Percentiles rank a stretch among this genome's conserved stretches.
Conservation (phyloP, 2,113 vertebrate genomes). For the Mohoua ochrocephala region DNA sequence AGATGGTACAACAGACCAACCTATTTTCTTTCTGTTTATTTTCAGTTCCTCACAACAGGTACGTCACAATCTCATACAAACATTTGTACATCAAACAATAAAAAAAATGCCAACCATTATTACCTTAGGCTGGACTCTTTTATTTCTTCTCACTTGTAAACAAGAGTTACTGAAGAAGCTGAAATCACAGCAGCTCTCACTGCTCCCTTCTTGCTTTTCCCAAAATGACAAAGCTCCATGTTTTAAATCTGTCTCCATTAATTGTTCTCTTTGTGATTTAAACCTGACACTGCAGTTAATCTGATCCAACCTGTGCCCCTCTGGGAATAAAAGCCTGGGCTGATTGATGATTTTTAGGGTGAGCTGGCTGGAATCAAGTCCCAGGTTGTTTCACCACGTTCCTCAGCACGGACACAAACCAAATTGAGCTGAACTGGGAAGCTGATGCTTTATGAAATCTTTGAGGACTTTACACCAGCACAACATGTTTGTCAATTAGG, state of each 20-base stretch:
- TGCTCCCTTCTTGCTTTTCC: conserved; percentile 27
- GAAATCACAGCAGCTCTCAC: conserved; percentile 17
- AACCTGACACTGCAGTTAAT: not conserved
- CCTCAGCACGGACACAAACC: not conserved
- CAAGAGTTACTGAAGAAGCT: conserved; percentile 19
- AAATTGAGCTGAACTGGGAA: not conserved
- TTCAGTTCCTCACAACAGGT: not conserved
- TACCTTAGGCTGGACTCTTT: conserved; percentile 49
- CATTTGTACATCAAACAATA: not conserved
- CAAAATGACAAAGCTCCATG: conserved; percentile 5
- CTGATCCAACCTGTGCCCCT: not conserved
- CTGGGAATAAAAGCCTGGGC: not conserved
- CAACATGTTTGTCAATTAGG: conserved; percentile 8
- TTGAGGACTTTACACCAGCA: conserved; percentile 17
- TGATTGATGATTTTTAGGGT: not conserved
- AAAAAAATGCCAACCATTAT: not conserved
- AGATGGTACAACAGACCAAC: not conserved
- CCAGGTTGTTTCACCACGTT: not conserved
- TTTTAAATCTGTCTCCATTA: not conserved
- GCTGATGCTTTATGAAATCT: not conserved
- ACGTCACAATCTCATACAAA: not conserved
- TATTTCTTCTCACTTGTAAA: conserved; percentile 26
- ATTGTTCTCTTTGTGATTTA: not conserved
- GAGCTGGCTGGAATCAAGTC: not conserved
- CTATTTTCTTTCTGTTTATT: not conserved